Evolutionary conservation across 2,113 vertebrate species (phyloP), one percentile per base, ranked within the genome.

Genomic region (Chaenogobius annularis): DNA sequence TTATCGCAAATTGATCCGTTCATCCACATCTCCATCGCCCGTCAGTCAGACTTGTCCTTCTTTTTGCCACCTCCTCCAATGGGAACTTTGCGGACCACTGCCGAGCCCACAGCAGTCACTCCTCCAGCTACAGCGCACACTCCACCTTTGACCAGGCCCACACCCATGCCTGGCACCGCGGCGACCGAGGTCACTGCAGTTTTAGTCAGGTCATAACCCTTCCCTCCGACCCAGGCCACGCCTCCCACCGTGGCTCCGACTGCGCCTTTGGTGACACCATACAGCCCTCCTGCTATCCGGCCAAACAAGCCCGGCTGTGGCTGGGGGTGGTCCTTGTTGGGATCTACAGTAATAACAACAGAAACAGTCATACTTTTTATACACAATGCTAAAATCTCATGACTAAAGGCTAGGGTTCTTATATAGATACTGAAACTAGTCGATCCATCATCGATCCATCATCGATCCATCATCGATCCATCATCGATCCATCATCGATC

Each of bases 31-130:
- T 63, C 56, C 78, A 93, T 65, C 31, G 43, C 54, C 35, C 9
- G 0, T 91, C 94, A 98, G 89, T 98, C 97, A 88, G 96, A 97
- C 85, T 98, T 98, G 93, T 98, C 97, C 86, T 97, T 98, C 90
- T 98, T 98, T 92, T 97, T 98, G 70, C 85, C 65, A 78, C 95
- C 94, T 81, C 96, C 94, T 82, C 96, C 95, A 43, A 94, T 91
- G 82, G 96, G 96, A 92, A 97, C 95, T 95, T 95, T 98, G 88
- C 87, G 96, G 83, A 89, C 95, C 68, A 98, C 96, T n/a, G 95
- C 96, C 26, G 96, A 97, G 63, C 96, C 96, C 9, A 98, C 95
- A 22, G 96, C 94, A 31, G 93, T 89, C 63, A 98, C 95, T 5
- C 97, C 96, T 78, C 96, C 95, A 20, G 96, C 96, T 69, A 98